Percentiles rank a stretch among this genome's conserved stretches.
Evolutionary conservation across 2,797 vertebrate species (phyloP).

Genomic region (Smutsia temminckii): DNA sequence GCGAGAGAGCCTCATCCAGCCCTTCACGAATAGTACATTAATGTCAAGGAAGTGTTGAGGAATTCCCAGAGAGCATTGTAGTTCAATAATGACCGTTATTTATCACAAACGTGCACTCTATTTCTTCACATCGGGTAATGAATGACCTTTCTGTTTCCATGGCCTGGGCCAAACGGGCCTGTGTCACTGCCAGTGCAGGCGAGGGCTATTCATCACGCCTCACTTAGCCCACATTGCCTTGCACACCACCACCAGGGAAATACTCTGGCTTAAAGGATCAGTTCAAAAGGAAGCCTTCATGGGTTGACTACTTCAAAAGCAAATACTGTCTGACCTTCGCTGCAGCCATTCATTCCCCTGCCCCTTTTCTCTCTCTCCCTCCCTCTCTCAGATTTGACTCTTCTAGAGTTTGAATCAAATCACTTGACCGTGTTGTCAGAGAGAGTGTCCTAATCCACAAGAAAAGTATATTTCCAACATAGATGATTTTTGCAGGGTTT

Average conservation of each 20-base stretch:
- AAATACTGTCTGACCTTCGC: slow-evolving; percentile 33
- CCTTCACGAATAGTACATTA: slow-evolving; percentile 75
- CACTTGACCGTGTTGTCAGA: slow-evolving; percentile 67
- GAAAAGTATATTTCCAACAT: not conserved
- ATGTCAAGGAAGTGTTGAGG: slow-evolving; percentile 72
- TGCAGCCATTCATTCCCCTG: slow-evolving; percentile 21
- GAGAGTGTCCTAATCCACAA: slow-evolving; percentile 54
- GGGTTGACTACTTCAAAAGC: slow-evolving; percentile 73
- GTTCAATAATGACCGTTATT: slow-evolving; percentile 87
- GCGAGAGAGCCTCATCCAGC: slow-evolving; percentile 64
- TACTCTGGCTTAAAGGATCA: slow-evolving; percentile 52
- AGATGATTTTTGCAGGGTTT: not conserved
- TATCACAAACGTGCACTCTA: slow-evolving; percentile 86
- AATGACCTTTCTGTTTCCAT: slow-evolving; percentile 89
- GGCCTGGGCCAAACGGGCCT: slow-evolving; percentile 81
- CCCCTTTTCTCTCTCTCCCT: not conserved
- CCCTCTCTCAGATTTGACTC: slow-evolving; percentile 68
- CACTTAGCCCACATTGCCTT: slow-evolving; percentile 83
- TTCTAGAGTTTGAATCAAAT: slow-evolving; percentile 69
- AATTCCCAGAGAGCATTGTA: slow-evolving; percentile 83
- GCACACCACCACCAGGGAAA: slow-evolving; percentile 74
- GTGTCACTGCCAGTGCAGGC: slow-evolving; percentile 76
- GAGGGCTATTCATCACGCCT: slow-evolving; percentile 87
- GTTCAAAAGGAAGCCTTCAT: slow-evolving; percentile 63
- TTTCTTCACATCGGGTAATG: slow-evolving; percentile 87